These are phyloP conservation scores for Agrypnia vestita DNA, from an alignment of 1,140 invertebrate genomes.

Conservation along the genomic window DNA sequence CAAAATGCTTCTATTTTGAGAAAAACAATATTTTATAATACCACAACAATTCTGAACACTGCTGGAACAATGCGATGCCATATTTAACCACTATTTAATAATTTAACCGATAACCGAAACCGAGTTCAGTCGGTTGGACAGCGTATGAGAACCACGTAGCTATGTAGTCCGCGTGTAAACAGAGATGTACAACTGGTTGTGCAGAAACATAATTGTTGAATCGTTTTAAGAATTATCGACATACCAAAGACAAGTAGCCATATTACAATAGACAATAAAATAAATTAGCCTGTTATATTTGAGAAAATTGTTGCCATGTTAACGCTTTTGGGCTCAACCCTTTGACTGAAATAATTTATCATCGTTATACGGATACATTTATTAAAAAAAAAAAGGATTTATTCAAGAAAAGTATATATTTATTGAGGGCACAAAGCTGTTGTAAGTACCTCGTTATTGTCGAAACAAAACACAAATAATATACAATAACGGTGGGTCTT, in stretches of 20 bases:
- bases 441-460: constrained; percentile 22
- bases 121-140: too few species aligned
- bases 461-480: constrained; percentile 1
- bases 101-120: neutral
- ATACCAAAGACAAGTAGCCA: constrained; percentile 60
- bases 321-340: constrained; percentile 54
- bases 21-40: constrained; percentile 13
- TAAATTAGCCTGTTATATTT: constrained; percentile 53
- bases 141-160: too few species aligned
- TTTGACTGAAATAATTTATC: constrained; percentile 59
- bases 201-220: constrained; percentile 46
- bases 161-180: neutral
- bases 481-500: neutral
- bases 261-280: constrained; percentile 59
- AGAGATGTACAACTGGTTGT: constrained; percentile 46
- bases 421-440: constrained; percentile 57
- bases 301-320: constrained; percentile 56
- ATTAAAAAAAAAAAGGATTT: constrained; percentile 28
- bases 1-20: constrained; percentile 30
- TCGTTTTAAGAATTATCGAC: constrained; percentile 48
- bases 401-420: constrained; percentile 11
- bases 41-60: neutral
- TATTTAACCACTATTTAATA: constrained; percentile 10
- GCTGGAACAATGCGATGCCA: constrained; percentile 1
- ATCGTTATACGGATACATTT: constrained; percentile 52